phyloP scores from a whole-genome alignment of 2,113 vertebrate genomes.

The Myotis davidii region DNA sequence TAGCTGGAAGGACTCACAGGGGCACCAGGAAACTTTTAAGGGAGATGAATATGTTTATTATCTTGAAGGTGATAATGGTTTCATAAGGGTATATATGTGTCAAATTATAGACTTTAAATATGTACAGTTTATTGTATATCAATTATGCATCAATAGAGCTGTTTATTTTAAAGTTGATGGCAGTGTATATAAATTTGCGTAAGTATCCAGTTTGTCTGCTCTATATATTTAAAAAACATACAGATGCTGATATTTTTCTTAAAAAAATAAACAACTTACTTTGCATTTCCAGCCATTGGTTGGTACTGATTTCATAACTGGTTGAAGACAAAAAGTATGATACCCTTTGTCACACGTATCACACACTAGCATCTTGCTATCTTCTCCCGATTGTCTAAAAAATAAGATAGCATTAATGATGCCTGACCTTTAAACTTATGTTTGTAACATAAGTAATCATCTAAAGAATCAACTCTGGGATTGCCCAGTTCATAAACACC shows the following conservation, averaged over 20 bases:
- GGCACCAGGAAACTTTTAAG: background rate
- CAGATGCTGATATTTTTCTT: slow-evolving; percentile 50
- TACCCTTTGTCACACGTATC: slow-evolving; percentile 97
- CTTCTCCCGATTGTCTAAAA: slow-evolving; percentile 92
- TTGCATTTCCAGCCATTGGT: slow-evolving; percentile 95
- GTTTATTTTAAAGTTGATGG: background rate
- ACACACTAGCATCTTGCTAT: slow-evolving; percentile 94
- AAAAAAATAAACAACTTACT: slow-evolving; percentile 86
- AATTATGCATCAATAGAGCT: slow-evolving; percentile 23
- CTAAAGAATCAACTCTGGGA: slow-evolving; percentile 34
- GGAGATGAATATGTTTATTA: background rate
- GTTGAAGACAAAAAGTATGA: slow-evolving; percentile 96
- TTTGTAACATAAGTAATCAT: slow-evolving; percentile 31
- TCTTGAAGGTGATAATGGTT: background rate
- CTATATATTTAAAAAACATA: background rate
- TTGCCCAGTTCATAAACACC: background rate
- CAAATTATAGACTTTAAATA: slow-evolving; percentile 34
- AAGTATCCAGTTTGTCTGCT: slow-evolving; percentile 30
- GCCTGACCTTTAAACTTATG: slow-evolving; percentile 53
- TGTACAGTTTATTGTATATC: background rate
- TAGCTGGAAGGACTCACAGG: background rate
- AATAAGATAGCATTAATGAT: slow-evolving; percentile 70
- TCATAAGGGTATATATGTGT: background rate
- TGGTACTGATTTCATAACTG: slow-evolving; percentile 92
- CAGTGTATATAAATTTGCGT: slow-evolving; percentile 29